These are phyloP conservation scores for Drosophila greeni DNA, from an alignment of 2,888 invertebrate species.

Conservation along the genomic window DNA sequence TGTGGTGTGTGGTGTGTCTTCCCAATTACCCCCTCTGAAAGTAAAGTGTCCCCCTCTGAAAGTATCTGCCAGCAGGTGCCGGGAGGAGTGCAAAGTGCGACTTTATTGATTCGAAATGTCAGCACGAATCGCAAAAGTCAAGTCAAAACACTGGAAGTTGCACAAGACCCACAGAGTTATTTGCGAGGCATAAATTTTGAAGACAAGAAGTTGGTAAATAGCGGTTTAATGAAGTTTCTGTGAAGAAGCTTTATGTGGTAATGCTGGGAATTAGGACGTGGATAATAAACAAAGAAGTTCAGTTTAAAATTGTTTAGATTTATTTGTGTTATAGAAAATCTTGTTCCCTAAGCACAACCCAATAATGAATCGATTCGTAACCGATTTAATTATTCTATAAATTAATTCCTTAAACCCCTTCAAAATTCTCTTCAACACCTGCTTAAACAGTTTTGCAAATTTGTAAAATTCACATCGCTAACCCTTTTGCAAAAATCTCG, in stretches of 20 bases:
- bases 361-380: too few species aligned
- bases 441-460: constrained; percentile 37
- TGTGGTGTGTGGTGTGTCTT: constrained; percentile 31
- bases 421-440: constrained; percentile 58
- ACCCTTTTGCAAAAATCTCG: constrained; percentile 14
- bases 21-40: not conserved
- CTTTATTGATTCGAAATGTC: constrained; percentile 66
- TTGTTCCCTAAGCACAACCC: too few species aligned
- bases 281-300: too few species aligned
- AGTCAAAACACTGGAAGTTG: constrained; percentile 13
- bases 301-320: not conserved
- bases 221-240: constrained; percentile 3
- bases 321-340: too few species aligned
- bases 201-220: not conserved
- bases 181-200: constrained; percentile 15
- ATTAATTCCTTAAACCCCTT: not conserved
- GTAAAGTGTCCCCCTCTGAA: not conserved
- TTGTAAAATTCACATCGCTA: constrained; percentile 14
- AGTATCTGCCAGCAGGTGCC: constrained; percentile 16
- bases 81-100: constrained; percentile 44
- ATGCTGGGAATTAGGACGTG: not conserved
- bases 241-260: not conserved
- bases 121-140: constrained; percentile 41
- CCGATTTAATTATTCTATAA: not conserved
- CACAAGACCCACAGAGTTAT: constrained; percentile 10